Evolutionary conservation across 2,888 invertebrate genomes (phyloP).

Genomic region (Diabrotica balteata): DNA sequence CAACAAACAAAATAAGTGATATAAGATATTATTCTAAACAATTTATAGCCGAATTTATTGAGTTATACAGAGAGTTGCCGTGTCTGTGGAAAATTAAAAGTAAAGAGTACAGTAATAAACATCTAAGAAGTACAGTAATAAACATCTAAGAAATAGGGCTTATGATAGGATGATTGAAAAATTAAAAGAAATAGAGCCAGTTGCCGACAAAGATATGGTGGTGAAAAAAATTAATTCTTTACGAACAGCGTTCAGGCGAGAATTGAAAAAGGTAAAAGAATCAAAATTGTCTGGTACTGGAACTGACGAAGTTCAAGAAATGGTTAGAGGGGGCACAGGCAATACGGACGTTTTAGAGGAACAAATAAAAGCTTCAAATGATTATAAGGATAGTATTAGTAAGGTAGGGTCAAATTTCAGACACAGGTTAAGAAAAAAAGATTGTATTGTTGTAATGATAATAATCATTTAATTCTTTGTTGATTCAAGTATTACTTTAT

Average conservation of each 20-base stretch:
- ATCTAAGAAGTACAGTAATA: background rate
- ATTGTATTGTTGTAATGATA: background rate
- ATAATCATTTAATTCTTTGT: background rate
- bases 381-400: too few species aligned
- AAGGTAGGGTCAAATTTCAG: too few species aligned
- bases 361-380: too few species aligned
- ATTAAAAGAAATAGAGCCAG: background rate
- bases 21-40: too few species aligned
- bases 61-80: background rate
- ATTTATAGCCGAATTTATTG: too few species aligned
- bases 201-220: background rate
- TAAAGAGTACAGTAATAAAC: too few species aligned
- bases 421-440: too few species aligned
- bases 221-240: background rate
- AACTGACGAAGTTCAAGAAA: background rate
- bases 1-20: background rate
- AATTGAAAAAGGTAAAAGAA: background rate
- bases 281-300: background rate
- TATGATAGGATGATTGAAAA: too few species aligned
- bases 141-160: background rate
- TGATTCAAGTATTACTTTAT: background rate
- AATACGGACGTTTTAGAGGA: too few species aligned
- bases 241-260: background rate
- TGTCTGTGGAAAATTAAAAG: slow-evolving; percentile 5
- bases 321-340: too few species aligned